A percentile compares a stretch with the other conserved stretches of the same genome.
Conservation (phyloP, 1,140 invertebrate genomes). For the Bombus confusus region DNA sequence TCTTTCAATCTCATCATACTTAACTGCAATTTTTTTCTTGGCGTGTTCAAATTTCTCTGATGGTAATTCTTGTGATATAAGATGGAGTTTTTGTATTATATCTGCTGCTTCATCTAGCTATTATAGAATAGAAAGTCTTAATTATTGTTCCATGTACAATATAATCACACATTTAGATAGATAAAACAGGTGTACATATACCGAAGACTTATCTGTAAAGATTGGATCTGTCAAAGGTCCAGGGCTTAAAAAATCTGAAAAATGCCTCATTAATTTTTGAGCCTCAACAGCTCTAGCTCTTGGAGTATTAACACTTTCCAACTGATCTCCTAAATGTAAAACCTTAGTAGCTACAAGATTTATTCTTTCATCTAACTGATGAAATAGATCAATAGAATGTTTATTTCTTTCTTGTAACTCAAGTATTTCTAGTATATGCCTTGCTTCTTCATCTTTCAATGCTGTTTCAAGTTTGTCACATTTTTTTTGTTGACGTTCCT, state of each 20-base stretch:
- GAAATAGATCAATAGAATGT: constrained; percentile 93
- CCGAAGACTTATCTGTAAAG: constrained; percentile 93
- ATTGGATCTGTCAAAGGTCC: constrained; percentile 93
- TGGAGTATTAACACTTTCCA: constrained; percentile 98
- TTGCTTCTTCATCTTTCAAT: constrained; percentile 93
- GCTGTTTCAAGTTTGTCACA: constrained; percentile 92
- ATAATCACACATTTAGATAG: constrained; percentile 16
- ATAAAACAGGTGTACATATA: constrained; percentile 82
- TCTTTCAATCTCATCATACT: constrained; percentile 97
- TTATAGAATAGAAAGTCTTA: constrained; percentile 68
- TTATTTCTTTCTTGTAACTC: constrained; percentile 95
- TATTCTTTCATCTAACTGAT: constrained; percentile 97
- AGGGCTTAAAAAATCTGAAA: constrained; percentile 95
- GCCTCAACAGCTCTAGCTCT: constrained; percentile 96
- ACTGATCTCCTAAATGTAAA: constrained; percentile 97
- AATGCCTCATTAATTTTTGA: constrained; percentile 95
- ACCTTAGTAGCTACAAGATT: constrained; percentile 98
- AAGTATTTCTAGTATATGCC: constrained; percentile 91
- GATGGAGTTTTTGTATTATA: constrained; percentile 98
- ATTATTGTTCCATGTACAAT: not conserved
- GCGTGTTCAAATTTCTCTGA: constrained; percentile 93
- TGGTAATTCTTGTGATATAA: constrained; percentile 97
- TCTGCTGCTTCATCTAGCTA: constrained; percentile 98
- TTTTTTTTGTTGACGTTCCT: constrained; percentile 93
- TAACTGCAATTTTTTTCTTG: constrained; percentile 94